Percentiles rank a stretch among this genome's conserved stretches.
Evolutionary conservation across 2,888 invertebrate genomes (phyloP).

Genomic region (Tortricodes alternella): DNA sequence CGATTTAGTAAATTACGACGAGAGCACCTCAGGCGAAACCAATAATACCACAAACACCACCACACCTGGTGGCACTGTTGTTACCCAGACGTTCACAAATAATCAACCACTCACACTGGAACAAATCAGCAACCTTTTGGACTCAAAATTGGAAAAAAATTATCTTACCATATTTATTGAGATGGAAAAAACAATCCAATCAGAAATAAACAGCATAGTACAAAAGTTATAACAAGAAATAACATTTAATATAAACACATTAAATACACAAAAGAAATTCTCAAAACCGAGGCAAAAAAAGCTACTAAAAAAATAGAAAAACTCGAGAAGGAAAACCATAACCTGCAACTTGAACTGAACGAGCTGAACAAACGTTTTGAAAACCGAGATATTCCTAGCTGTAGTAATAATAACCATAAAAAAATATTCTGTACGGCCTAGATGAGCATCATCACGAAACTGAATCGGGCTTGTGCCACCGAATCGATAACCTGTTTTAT

Average conservation of each 20-base stretch:
- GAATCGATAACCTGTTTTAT: constrained; percentile 1
- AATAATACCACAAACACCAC: not conserved
- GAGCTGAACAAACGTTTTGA: not conserved
- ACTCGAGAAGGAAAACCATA: not conserved
- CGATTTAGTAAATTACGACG: not conserved
- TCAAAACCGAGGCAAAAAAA: not conserved
- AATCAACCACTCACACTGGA: not conserved
- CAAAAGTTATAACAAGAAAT: not conserved
- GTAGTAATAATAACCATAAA: not conserved
- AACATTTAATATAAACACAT: constrained; percentile 24
- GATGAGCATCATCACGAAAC: not conserved
- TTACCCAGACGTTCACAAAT: not conserved
- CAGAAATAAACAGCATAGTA: not conserved
- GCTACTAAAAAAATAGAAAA: not conserved
- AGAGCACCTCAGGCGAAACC: not conserved
- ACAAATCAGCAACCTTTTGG: not conserved
- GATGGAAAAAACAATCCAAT: not conserved
- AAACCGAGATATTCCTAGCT: not conserved
- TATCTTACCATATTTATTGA: not conserved
- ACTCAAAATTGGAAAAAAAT: not conserved
- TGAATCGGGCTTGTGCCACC: not conserved
- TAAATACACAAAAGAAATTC: not conserved
- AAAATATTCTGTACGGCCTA: constrained; percentile 6
- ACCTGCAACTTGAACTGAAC: not conserved
- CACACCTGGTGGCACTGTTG: not conserved